phyloP scores from a whole-genome alignment of 2,113 vertebrate genomes.

The Mormyrus iriodes region DNA sequence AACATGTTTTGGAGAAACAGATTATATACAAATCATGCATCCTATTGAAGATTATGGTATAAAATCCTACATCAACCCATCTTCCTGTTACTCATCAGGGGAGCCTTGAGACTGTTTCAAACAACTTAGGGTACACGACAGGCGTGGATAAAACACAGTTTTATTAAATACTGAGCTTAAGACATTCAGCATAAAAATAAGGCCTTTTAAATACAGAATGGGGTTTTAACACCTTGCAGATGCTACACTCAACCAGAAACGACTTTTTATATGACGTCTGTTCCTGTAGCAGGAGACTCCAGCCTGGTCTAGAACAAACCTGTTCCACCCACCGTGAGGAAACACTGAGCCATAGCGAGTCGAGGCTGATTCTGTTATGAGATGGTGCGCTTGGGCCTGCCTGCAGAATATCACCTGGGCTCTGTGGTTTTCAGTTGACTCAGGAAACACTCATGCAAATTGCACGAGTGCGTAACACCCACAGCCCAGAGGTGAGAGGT shows the following conservation, averaged over 20 bases:
- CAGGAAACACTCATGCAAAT: background rate
- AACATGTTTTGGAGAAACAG: too few relatives aligned
- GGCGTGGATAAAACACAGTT: background rate
- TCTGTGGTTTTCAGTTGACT: background rate
- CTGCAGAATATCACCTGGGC: too few relatives aligned
- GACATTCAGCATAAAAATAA: background rate
- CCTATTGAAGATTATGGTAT: background rate
- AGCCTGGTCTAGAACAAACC: background rate
- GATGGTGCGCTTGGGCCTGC: too few relatives aligned
- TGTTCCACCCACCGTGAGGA: background rate
- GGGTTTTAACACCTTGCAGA: background rate
- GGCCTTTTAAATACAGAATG: background rate
- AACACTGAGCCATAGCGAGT: background rate
- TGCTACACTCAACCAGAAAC: background rate
- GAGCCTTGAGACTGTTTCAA: background rate
- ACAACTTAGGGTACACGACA: background rate
- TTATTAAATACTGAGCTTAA: background rate
- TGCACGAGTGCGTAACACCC: background rate
- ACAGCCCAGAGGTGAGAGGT: background rate
- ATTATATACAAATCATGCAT: background rate
- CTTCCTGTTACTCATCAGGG: background rate
- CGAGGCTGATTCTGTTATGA: background rate
- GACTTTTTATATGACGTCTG: background rate
- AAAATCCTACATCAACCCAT: background rate
- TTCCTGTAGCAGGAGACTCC: background rate